phyloP scores from a whole-genome alignment of 2,797 vertebrate genomes.

The Crypturellus tataupa region DNA sequence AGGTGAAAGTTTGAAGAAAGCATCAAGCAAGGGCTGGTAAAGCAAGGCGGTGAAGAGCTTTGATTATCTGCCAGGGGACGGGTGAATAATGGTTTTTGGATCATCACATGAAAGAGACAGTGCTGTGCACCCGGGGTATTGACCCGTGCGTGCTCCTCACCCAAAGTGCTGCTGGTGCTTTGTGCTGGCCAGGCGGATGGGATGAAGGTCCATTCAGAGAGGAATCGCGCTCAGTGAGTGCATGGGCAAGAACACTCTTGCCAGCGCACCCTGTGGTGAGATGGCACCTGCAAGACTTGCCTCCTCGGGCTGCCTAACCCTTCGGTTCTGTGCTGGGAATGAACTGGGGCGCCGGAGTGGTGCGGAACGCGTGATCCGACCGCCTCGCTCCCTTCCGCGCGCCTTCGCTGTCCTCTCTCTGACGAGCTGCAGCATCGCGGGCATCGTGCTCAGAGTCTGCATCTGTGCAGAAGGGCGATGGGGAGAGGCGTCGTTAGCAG shows the following conservation, averaged over 20 bases:
- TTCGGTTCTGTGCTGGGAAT: not conserved
- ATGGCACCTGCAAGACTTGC: fast-evolving
- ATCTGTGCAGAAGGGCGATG: constrained; percentile 46
- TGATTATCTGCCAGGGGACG: not conserved
- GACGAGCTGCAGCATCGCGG: constrained; percentile 67
- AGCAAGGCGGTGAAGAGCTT: not conserved
- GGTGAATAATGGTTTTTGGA: fast-evolving
- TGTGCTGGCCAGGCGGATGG: not conserved
- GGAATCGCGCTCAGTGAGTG: not conserved
- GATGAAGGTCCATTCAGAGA: fast-evolving
- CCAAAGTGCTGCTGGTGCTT: fast-evolving
- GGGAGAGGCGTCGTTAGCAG: constrained; percentile 35
- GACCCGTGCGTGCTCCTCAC: fast-evolving
- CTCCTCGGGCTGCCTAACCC: not conserved
- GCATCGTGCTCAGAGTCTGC: constrained; percentile 28
- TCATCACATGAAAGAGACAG: not conserved
- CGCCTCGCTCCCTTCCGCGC: not conserved
- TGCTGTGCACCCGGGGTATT: fast-evolving
- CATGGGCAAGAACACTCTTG: not conserved
- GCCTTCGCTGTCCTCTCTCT: not conserved
- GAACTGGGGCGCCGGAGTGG: fast-evolving
- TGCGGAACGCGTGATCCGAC: not conserved
- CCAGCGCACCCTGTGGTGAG: too few species aligned
- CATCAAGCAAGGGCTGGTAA: constrained; percentile 5
- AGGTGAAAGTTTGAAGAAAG: not conserved